Conservation (phyloP, 2,113 vertebrate genomes). For the Danionella cerebrum region DNA sequence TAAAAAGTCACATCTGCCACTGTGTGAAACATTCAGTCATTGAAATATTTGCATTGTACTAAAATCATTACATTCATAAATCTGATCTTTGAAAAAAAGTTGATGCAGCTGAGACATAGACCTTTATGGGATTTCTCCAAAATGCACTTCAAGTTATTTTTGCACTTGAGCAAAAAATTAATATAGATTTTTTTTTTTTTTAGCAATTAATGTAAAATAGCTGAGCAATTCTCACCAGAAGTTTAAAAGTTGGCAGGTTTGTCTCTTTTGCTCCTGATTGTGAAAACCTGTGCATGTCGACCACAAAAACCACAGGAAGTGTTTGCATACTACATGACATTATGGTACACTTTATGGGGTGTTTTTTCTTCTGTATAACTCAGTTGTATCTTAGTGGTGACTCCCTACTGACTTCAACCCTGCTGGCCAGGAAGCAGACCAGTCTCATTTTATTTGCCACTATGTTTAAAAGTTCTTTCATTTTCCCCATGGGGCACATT, state of each 20-base stretch:
- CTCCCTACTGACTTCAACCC: neutral
- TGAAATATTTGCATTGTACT: too few relatives aligned
- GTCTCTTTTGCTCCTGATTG: neutral
- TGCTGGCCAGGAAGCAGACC: neutral
- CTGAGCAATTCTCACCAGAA: too few relatives aligned
- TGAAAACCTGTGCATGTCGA: neutral
- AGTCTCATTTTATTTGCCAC: conserved; percentile 25
- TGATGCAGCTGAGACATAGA: too few relatives aligned
- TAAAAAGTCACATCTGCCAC: too few relatives aligned
- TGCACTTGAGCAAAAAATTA: too few relatives aligned
- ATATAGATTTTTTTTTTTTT: neutral
- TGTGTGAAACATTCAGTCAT: too few relatives aligned
- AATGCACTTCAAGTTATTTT: too few relatives aligned
- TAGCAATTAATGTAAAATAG: too few relatives aligned
- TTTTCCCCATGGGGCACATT: conserved; percentile 39
- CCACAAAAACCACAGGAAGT: neutral
- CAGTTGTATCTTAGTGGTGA: conserved; percentile 44
- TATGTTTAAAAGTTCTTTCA: conserved; percentile 32
- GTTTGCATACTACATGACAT: neutral
- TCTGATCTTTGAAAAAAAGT: too few relatives aligned
- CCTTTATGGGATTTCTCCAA: too few relatives aligned
- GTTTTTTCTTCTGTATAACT: conserved; percentile 24
- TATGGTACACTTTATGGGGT: neutral
- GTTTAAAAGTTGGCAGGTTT: neutral
- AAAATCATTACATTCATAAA: too few relatives aligned